phyloP scores from a whole-genome alignment of 2,113 vertebrate species.

The Chelonoidis abingdonii region DNA sequence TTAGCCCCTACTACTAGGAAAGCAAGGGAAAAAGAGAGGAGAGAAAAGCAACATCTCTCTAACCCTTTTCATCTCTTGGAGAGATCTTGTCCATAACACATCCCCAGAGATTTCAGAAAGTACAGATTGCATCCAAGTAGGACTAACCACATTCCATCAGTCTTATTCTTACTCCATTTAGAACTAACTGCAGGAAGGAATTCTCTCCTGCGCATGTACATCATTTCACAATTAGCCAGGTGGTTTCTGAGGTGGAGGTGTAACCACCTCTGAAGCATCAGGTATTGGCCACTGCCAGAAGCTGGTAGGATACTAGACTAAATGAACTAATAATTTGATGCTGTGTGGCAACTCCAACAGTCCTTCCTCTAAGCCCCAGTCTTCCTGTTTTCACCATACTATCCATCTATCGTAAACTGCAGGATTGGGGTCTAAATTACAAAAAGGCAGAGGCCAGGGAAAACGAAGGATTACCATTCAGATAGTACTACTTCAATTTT shows the following conservation, averaged over 20 bases:
- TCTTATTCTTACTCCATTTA: accelerated
- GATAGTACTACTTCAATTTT: not conserved
- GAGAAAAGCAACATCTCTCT: not conserved
- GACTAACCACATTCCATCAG: not conserved
- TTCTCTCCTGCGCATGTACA: not conserved
- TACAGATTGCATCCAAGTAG: not conserved
- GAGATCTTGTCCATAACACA: not conserved
- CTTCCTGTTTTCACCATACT: accelerated
- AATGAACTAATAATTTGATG: accelerated
- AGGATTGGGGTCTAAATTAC: not conserved
- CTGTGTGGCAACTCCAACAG: not conserved
- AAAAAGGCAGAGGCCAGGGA: not conserved
- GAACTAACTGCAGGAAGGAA: not conserved
- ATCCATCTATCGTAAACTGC: not conserved
- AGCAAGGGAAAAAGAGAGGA: not conserved
- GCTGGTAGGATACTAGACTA: not conserved
- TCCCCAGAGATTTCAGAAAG: not conserved
- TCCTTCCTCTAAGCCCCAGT: not conserved
- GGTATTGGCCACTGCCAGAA: not conserved
- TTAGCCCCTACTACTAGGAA: not conserved
- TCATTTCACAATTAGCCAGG: not conserved
- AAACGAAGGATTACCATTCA: not conserved
- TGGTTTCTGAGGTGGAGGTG: not conserved
- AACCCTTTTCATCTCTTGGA: not conserved
- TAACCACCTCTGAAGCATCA: not conserved